Conservation (phyloP, 2,113 vertebrate species). For the Albula glossodonta region DNA sequence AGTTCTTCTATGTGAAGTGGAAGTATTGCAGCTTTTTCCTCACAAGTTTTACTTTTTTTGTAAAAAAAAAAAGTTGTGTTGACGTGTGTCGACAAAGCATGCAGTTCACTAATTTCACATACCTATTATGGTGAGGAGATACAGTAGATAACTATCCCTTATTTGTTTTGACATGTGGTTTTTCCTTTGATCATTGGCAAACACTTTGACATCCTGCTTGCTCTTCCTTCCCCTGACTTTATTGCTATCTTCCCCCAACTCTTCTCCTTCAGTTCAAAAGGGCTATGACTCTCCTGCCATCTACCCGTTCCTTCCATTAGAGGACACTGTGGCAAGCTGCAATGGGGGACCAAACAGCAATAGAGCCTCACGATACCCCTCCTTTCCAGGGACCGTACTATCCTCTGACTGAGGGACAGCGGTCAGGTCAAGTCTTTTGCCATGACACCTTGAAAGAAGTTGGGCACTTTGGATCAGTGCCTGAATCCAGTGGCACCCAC, state of each 20-base stretch:
- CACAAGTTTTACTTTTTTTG: not conserved
- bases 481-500: not conserved
- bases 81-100: too few relatives aligned
- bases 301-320: constrained; percentile 20
- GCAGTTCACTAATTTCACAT: too few relatives aligned
- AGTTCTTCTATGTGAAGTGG: not conserved
- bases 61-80: too few relatives aligned
- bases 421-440: constrained; percentile 22
- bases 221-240: not conserved
- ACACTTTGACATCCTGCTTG: not conserved
- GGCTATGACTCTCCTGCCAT: constrained; percentile 27
- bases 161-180: not conserved
- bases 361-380: constrained; percentile 25
- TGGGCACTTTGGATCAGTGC: not conserved
- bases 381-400: constrained; percentile 42
- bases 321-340: constrained; percentile 9
- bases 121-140: too few relatives aligned
- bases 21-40: not conserved
- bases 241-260: not conserved
- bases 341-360: constrained; percentile 45
- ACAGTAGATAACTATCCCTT: too few relatives aligned
- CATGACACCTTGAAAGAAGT: constrained; percentile 11
- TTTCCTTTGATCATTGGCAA: not conserved
- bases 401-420: constrained; percentile 24
- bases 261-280: constrained; percentile 29